Base-by-base conservation (phyloP, 2,888 invertebrate species). In the Herminia tarsipennalis region DNA sequence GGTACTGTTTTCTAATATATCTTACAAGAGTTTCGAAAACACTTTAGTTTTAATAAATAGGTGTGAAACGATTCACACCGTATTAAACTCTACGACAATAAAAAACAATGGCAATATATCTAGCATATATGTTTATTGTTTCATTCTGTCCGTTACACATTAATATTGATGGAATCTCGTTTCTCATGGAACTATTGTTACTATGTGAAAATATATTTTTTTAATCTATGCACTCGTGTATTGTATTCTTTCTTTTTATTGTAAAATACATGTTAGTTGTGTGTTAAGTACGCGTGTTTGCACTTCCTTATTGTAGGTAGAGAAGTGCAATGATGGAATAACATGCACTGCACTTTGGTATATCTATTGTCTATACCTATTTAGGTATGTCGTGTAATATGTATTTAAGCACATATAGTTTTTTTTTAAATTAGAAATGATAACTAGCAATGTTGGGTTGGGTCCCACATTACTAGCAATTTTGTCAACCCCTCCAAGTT, bases 151-250 rank as follows among this genome's bases (percentile, higher is more conserved):
- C 47, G 56, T 66, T 61, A 62, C 53, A 50, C 44, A 60, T 56
- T 57, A 57, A 64, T 62, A 61, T 51, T 34, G 70, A 75, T 70
- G 9, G 20, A 68, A 74, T 76, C 73, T 37, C n/a, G 17, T 14
- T 69, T 70, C 69, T 51, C 70, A 73, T 56, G 50, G 49, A 50
- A 37, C 44, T 48, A 64, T 72, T 74, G 72, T 74, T 61, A 33
- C 43, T 47, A 39, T 57, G 59, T 27, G 57, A 58, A 58, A 41
- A 54, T 36, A 44, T 33, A 56, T 62, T 52, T 42, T 21, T 46
- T 18, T 35, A 46, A 46, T 40, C 10, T 32, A 2, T 28, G 24
- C 21, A 3, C 13, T 21, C 17, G 9, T 4, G 13, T 37, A 28
- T 29, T 36, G 30, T 53, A 48, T 40, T 41, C 36, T 45, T 27